Conservation (phyloP, 2,113 vertebrate species). For the Eidolon helvum region DNA sequence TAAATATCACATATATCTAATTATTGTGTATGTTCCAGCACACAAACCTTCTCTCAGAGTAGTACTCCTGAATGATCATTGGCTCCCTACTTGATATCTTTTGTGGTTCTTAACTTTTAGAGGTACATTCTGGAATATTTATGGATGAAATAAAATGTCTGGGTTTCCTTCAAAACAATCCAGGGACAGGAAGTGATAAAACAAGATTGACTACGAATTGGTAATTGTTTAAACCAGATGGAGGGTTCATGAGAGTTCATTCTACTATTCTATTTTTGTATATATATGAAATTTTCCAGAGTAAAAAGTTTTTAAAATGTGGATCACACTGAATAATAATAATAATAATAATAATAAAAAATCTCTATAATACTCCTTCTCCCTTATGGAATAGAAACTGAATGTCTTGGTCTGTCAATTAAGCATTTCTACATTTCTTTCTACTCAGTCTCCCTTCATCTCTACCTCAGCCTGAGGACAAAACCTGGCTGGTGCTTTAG, state of each 20-base stretch:
- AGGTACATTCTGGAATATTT: background rate
- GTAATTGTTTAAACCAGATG: background rate
- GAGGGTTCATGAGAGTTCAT: background rate
- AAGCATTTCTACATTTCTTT: constrained; percentile 10
- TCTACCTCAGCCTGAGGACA: constrained; percentile 28
- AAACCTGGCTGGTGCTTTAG: constrained; percentile 6
- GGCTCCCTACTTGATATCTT: background rate
- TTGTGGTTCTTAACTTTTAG: background rate
- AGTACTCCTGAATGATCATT: background rate
- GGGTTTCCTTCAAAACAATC: constrained; percentile 41
- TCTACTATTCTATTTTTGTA: background rate
- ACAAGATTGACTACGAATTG: background rate
- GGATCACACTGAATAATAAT: background rate
- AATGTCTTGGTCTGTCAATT: background rate
- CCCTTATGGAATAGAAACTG: background rate
- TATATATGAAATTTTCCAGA: background rate
- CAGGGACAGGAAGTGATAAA: background rate
- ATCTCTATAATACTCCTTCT: background rate
- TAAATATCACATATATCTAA: background rate
- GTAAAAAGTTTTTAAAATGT: background rate
- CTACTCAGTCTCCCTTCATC: background rate
- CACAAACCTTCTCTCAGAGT: background rate
- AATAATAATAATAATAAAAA: background rate
- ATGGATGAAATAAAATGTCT: background rate
- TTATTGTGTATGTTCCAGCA: background rate